Base-by-base conservation (phyloP, 2,888 invertebrate genomes). In the Lasioglossum villosulum region DNA sequence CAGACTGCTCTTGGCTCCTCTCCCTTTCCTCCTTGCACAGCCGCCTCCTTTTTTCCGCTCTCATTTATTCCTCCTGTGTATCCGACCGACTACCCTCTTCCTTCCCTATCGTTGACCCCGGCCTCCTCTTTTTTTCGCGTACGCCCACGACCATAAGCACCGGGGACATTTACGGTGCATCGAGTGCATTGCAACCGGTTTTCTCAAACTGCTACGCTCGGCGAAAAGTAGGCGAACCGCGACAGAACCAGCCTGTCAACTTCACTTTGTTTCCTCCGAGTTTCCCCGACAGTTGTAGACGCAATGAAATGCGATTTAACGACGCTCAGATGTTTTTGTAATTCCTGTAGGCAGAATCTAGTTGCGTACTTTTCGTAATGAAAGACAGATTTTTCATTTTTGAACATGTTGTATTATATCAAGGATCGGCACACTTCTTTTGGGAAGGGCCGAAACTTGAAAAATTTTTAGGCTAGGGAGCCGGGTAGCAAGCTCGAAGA, bases 21-120 rank as follows among this genome's bases (percentile, higher is more conserved):
- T 27, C 27, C 45, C 34, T 14, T 45, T 37, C 14, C 30, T 2
- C 30, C 19, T 16, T 34, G 1, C 30, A 19, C 63, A 56, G 63
- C 16, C 19, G 16, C 52, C 79, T 0, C 52, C 42, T 78, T 76
- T 59, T 70, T 76, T 39, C 70, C 34, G 66, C 72, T 68, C 63
- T 75, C 73, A 34, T 72, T 63, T 83, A 71, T 83, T 63, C 85
- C 42, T 66, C 56, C 71, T 23, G 16, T 70, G 34, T 39, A 34
- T 59, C 48, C 72, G 37, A 39, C 48, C 66, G 75, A 30, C 45
- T 45, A 45, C 16, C 45, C 56, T 70, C 63, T 78, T 30, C 16
- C 77, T 68, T 30, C 59, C 73, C 39, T 59, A 27, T 71, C n/a
- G 70, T 75, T 76, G 45, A 83, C 74, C 59, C 34, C 16, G 34